Evolutionary conservation across 53 echinoderm and acorn worm species (phyloP).

Genomic region (Echinarachnius parma): DNA sequence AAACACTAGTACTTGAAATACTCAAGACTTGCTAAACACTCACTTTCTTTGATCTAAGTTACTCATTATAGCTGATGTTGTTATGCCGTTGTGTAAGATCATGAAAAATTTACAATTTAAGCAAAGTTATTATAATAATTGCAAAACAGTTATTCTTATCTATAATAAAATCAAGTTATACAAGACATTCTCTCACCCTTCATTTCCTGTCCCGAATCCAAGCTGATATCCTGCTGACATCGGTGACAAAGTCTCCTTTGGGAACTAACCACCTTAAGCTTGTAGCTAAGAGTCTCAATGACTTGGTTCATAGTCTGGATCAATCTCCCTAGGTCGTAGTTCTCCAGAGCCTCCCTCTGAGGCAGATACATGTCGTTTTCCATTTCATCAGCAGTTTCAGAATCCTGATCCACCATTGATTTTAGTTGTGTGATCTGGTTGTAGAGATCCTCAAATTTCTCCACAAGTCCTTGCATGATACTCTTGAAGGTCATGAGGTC

Average conservation of each 20-base stretch:
- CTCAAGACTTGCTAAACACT: too few species aligned
- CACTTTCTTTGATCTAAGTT: too few species aligned
- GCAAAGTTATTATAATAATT: too few species aligned
- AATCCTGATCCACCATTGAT: background rate
- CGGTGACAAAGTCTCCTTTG: background rate
- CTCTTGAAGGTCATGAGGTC: slow-evolving; percentile 28
- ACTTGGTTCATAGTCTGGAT: slow-evolving; percentile 9
- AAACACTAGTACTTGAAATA: too few species aligned
- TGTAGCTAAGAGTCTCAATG: slow-evolving; percentile 16
- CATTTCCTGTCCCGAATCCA: too few species aligned
- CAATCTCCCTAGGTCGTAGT: slow-evolving; percentile 32
- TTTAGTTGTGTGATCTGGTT: background rate
- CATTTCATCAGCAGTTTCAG: slow-evolving; percentile 9
- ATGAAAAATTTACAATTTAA: too few species aligned
- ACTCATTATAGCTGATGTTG: too few species aligned
- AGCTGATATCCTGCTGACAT: background rate
- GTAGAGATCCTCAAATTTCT: slow-evolving; percentile 4
- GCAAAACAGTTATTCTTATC: too few species aligned
- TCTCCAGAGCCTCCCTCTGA: slow-evolving; percentile 40
- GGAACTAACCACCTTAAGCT: background rate
- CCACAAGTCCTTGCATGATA: slow-evolving; percentile 16
- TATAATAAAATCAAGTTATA: too few species aligned
- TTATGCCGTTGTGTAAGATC: too few species aligned
- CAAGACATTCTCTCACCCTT: too few species aligned
- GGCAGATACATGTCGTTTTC: slow-evolving; percentile 40